These are phyloP conservation scores for Zele albiditarsus DNA, from an alignment of 2,888 invertebrate species.

Conservation along the genomic window DNA sequence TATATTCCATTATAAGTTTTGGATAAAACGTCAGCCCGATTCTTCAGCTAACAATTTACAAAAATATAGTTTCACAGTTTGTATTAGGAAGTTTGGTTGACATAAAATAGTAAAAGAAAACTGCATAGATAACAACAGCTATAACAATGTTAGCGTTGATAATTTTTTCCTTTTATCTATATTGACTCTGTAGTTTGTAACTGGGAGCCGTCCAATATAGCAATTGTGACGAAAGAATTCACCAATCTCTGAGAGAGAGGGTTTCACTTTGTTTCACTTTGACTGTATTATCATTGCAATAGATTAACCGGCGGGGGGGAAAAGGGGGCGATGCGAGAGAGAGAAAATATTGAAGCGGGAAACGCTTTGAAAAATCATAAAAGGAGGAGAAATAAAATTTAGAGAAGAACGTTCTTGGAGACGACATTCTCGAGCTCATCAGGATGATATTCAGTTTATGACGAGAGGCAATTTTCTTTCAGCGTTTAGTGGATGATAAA, in stretches of 20 bases:
- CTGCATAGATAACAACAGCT: not conserved
- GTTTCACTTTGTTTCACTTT: not conserved
- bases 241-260: not conserved
- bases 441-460: constrained; percentile 68
- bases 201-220: not conserved
- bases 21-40: not conserved
- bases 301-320: not conserved
- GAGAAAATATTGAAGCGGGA: too few relatives aligned
- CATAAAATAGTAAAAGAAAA: not conserved
- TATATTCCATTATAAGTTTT: not conserved
- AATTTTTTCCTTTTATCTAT: not conserved
- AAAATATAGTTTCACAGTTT: not conserved
- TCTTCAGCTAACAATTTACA: not conserved
- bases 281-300: not conserved
- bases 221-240: not conserved
- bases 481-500: constrained; percentile 64
- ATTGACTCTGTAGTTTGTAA: not conserved
- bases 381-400: constrained; percentile 27
- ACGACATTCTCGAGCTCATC: constrained; percentile 62
- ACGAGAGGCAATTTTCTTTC: constrained; percentile 72
- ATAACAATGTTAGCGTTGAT: not conserved
- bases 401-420: constrained; percentile 41
- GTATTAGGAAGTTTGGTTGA: not conserved
- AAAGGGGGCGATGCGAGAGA: too few relatives aligned
- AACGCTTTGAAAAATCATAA: constrained; percentile 14